Evolutionary conservation across 92 coral and sea anemone genomes (phyloP).

Genomic region (Bergia puertoricense): DNA sequence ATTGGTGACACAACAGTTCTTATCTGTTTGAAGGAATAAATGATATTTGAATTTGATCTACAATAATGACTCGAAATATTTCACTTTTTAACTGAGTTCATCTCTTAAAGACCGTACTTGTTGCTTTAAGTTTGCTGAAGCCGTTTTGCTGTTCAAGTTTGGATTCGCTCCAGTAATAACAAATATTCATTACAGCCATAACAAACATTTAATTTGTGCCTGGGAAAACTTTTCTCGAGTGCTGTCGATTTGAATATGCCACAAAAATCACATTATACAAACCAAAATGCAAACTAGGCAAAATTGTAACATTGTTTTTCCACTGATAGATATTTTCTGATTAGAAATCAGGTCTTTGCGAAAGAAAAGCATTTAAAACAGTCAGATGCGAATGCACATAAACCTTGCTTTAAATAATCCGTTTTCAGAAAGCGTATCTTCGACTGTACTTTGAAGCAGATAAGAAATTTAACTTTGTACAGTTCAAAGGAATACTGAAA

Average conservation of each 20-base stretch:
- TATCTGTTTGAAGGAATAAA: neutral
- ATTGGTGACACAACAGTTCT: neutral
- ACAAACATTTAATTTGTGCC: neutral
- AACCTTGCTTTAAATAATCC: neutral
- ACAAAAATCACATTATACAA: neutral
- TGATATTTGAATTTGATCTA: conserved; percentile 1
- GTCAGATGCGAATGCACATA: neutral
- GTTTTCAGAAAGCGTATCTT: neutral
- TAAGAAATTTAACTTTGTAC: neutral
- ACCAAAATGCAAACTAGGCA: neutral
- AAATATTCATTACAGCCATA: neutral
- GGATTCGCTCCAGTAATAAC: neutral
- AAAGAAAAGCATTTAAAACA: neutral
- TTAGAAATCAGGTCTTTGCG: neutral
- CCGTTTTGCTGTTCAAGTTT: neutral
- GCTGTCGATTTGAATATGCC: neutral
- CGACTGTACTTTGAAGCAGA: neutral
- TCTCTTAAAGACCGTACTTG: neutral
- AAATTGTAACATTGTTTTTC: neutral
- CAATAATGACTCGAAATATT: neutral
- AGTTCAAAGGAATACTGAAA: neutral
- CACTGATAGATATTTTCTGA: neutral
- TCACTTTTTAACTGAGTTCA: neutral
- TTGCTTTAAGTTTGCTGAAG: neutral
- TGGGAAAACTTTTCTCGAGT: neutral